Evolutionary conservation across 2,797 vertebrate species (phyloP), one percentile per base, ranked within the genome.

Genomic region (Anguilla anguilla): DNA sequence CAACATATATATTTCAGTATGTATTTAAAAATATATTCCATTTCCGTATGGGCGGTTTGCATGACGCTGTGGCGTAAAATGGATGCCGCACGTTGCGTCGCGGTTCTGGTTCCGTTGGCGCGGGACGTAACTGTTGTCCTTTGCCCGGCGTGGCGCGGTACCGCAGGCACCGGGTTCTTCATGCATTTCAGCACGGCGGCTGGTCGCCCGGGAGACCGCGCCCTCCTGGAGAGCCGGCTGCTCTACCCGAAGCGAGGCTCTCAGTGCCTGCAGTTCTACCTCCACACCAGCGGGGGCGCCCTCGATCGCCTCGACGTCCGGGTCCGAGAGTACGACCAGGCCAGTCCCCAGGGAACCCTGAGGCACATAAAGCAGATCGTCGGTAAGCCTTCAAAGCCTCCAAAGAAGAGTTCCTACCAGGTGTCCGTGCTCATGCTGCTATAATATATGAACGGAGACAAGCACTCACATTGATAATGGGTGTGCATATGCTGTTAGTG

Each of bases 181-280:
- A 98, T 99, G 98, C 96, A 99, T 94, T 98, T 98, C 46, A 77
- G 89, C 90, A 96, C 95, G 0, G 89, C 90, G 0, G 6, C 84
- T 28, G 96, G 93, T 46, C 92, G 0, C 0, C 57, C 0, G 3
- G 95, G 94, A 43, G 91, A 89, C 83, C 93, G 35, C 0, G 97
- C 97, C 11, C 0, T 92, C 57, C 94, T 99, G 91, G 98, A 99
- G 93, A 98, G 97, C 92, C 94, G 97, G 88, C 85, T 94, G 13
- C 90, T 99, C 0, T 98, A 98, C 91, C 98, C 98, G 31, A 97
- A 96, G 87, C 95, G 97, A 92, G 95, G 93, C 6, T 97, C 95
- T 88, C 98, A 99, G 91, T 99, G 98, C 91, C 92, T 99, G 91
- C 95, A 99, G 91, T 99, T 99, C 94, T 99, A 97, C 94, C 95